Evolutionary conservation across 2,888 invertebrate species (phyloP), one percentile per base, ranked within the genome.

Genomic region (Sarcophaga subvicina): DNA sequence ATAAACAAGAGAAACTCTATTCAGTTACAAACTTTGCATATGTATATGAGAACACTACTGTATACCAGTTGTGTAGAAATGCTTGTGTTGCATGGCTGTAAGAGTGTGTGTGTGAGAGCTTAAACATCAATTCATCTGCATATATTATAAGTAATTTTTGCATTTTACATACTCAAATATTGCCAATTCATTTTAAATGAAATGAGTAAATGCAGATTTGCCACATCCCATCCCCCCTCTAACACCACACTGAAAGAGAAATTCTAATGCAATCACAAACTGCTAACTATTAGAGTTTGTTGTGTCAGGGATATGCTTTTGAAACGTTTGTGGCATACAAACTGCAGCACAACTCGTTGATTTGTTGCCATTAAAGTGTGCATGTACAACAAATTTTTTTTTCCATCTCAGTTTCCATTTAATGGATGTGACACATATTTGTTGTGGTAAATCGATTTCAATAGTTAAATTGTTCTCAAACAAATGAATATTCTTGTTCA

Each of bases 391-490:
- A 77, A 75, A 78, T 63, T 83, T 83, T 80, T 49, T 49, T 80
- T 49, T 49, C 14, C 49, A 49, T 14, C 4, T 14, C 49, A 11
- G 14, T 14, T 49, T 49, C 14, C 4, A 14, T 49, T 49, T 11
- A 49, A 49, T 14, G 14, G 37, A 37, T 37, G 67, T 86, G 76
- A 73, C 73, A 63, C 73, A 27, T 69, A 76, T 69, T 80, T 76
- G 80, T 67, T 86, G 73, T 80, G 83, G 77, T 64, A 72, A 83
- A 80, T 83, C 49, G 67, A 83, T 64, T 86, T 71, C 67, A 76
- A 64, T 79, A 20, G 63, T 60, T 27, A 45, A 80, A 69, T 77
- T 69, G 64, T 76, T 25, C 8, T 25, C 62, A 62, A 76, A 20
- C 14, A 49, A 49, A 14, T 49, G 49, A 67, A 37, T 54, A 37